These are phyloP conservation scores for Magallana gigas DNA, from an alignment of 1,140 invertebrate species.

Conservation along the genomic window DNA sequence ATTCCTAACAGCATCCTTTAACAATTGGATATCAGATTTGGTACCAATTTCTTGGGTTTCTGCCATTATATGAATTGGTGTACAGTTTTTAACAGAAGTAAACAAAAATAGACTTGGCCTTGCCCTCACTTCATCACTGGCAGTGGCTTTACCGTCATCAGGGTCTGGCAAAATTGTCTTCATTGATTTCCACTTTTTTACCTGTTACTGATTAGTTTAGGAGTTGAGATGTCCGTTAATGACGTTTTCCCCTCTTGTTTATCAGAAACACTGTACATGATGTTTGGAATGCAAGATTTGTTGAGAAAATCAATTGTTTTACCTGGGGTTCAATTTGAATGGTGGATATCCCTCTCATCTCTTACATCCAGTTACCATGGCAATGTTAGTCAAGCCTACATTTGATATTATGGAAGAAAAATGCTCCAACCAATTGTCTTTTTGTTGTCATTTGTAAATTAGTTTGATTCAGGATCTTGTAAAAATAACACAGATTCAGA, in stretches of 20 bases:
- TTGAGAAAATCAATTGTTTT: constrained; percentile 10
- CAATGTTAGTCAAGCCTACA: constrained; percentile 12
- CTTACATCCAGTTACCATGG: constrained; percentile 18
- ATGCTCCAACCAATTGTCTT: neutral
- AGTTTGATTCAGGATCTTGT: too few relatives aligned
- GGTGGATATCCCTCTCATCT: constrained; percentile 53
- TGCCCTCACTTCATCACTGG: too few relatives aligned
- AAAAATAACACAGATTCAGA: too few relatives aligned
- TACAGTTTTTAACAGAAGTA: too few relatives aligned
- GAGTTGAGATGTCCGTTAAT: neutral
- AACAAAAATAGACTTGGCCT: too few relatives aligned
- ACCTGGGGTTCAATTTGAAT: constrained; percentile 47
- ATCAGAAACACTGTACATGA: neutral
- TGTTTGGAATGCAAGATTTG: constrained; percentile 2
- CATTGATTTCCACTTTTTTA: neutral
- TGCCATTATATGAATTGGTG: too few relatives aligned
- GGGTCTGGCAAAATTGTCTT: neutral
- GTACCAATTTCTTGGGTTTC: too few relatives aligned
- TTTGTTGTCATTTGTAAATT: too few relatives aligned
- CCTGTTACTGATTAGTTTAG: neutral
- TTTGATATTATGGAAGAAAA: neutral
- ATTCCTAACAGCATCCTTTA: too few relatives aligned
- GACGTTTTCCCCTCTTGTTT: constrained; percentile 6
- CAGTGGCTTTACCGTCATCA: too few relatives aligned
- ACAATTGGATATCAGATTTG: too few relatives aligned